Conservation (phyloP, 1,140 invertebrate species). For the Dendrolimus kikuchii region DNA sequence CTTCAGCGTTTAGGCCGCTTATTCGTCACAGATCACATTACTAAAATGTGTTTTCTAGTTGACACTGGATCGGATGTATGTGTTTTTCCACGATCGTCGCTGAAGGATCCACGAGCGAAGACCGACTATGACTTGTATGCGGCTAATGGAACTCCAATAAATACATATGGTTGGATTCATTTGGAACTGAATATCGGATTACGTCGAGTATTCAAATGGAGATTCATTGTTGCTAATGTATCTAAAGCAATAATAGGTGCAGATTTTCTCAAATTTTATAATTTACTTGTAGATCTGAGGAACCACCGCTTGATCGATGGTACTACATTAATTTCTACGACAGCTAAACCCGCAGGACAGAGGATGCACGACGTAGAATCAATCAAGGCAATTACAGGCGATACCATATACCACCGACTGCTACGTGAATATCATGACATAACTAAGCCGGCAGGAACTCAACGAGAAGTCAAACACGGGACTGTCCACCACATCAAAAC, state of each 20-base stretch:
- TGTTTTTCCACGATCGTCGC: too few species aligned
- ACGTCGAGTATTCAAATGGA: constrained; percentile 1
- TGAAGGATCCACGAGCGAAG: too few species aligned
- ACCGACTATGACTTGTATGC: too few species aligned
- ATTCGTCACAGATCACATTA: too few species aligned
- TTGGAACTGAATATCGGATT: too few species aligned
- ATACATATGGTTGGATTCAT: too few species aligned
- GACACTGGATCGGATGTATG: too few species aligned
- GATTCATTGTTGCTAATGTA: constrained; percentile 2
- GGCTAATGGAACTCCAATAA: too few species aligned
- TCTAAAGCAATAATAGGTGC: constrained; percentile 1
- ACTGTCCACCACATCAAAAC: constrained; percentile 5
- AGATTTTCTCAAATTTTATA: constrained; percentile 1
- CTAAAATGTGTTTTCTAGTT: too few species aligned
- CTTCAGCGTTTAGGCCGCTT: too few species aligned
- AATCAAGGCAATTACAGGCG: not conserved
- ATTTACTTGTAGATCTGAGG: constrained; percentile 1
- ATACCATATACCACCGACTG: not conserved
- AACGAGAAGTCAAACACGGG: not conserved
- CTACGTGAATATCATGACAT: constrained; percentile 1
- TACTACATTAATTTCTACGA: not conserved
- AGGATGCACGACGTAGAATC: not conserved
- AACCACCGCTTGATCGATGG: constrained; percentile 1
- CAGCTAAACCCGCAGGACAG: not conserved
- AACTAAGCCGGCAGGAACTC: not conserved